Evolutionary conservation across 2,888 invertebrate genomes (phyloP).

Genomic region (Drosophila nigricruria): DNA sequence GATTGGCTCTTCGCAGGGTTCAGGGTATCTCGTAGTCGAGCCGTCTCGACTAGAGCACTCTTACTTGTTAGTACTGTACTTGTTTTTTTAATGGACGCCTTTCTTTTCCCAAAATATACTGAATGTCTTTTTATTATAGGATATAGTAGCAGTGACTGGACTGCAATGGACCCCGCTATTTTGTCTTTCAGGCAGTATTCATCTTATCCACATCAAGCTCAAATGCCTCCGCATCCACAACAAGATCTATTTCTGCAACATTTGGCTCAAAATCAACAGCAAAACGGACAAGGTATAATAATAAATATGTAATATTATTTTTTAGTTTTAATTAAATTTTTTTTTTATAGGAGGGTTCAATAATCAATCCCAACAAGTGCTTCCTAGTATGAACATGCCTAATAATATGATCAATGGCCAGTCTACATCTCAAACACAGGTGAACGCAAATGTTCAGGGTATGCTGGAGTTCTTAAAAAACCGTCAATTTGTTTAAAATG

Average conservation of each 20-base stretch:
- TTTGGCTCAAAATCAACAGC: constrained; percentile 77
- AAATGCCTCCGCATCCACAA: constrained; percentile 80
- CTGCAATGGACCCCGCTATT: constrained; percentile 96
- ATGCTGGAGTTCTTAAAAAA: constrained; percentile 84
- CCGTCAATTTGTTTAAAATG: constrained; percentile 82
- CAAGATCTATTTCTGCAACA: constrained; percentile 84
- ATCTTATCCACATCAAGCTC: constrained; percentile 84
- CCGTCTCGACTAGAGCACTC: no score
- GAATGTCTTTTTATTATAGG: constrained; percentile 74
- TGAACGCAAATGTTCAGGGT: constrained; percentile 83
- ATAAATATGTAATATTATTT: neutral
- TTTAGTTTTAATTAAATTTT: neutral
- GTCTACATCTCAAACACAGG: constrained; percentile 82
- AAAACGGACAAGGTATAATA: constrained; percentile 76
- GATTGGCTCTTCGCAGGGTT: no score
- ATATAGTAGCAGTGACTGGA: constrained; percentile 91
- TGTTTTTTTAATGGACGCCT: no score
- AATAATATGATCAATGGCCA: constrained; percentile 82
- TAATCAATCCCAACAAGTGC: constrained; percentile 74
- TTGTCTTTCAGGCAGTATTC: constrained; percentile 85
- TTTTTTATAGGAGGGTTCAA: constrained; percentile 71
- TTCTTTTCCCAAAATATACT: no score
- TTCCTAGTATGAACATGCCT: constrained; percentile 81
- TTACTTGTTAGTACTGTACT: no score
- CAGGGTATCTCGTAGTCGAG: no score